Percentiles rank a stretch among this genome's conserved stretches.
phyloP scores from a whole-genome alignment of 2,797 vertebrate species.

The Tolypeutes matacus region DNA sequence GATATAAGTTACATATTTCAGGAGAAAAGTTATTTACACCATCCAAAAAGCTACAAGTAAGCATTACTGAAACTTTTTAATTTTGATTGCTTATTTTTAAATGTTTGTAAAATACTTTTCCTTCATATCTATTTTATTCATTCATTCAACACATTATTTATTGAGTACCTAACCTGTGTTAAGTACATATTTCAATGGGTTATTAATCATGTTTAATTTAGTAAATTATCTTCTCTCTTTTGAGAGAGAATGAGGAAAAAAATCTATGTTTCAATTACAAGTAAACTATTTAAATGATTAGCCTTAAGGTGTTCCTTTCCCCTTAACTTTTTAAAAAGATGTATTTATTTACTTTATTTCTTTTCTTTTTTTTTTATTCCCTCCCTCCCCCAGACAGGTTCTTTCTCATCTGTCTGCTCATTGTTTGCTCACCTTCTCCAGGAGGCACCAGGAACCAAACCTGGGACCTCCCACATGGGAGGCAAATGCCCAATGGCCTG shows the following conservation, averaged over 20 bases:
- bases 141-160: neutral
- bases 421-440: too few relatives aligned
- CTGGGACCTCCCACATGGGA: too few relatives aligned
- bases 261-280: neutral
- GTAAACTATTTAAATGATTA: neutral
- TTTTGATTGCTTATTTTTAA: neutral
- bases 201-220: constrained; percentile 6
- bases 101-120: neutral
- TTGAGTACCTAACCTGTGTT: neutral
- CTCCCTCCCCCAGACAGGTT: too few relatives aligned
- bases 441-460: too few relatives aligned
- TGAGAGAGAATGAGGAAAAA: neutral
- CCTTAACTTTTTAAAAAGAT: neutral
- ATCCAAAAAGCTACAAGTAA: neutral
- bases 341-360: too few relatives aligned
- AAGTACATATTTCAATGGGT: neutral
- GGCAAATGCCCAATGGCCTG: too few relatives aligned
- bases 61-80: neutral
- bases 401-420: too few relatives aligned
- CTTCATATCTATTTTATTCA: neutral
- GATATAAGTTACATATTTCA: neutral
- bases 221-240: neutral
- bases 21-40: neutral
- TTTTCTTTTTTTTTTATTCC: too few relatives aligned
- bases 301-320: neutral